Conservation (phyloP, 2,888 invertebrate genomes). For the Cephalotes varians region DNA sequence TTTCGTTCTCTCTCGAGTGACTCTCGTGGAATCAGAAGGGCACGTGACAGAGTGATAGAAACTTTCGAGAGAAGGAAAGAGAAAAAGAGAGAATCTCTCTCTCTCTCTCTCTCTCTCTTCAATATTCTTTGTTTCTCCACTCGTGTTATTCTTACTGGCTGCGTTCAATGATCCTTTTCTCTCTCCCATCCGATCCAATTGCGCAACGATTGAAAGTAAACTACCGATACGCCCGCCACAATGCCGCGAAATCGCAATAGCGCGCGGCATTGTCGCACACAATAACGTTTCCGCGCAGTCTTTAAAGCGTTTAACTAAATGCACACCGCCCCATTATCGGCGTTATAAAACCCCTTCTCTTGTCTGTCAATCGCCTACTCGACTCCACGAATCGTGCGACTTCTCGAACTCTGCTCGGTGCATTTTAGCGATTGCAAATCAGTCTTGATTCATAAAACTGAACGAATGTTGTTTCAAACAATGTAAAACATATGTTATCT, state of each 20-base stretch:
- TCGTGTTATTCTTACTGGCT: constrained; percentile 60
- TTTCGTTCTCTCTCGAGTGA: constrained; percentile 51
- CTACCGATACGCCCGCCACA: constrained; percentile 50
- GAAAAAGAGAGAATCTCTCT: constrained; percentile 15
- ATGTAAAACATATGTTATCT: background rate
- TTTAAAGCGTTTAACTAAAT: constrained; percentile 78
- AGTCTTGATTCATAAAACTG: background rate
- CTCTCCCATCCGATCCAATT: constrained; percentile 13
- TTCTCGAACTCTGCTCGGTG: background rate
- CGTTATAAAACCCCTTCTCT: constrained; percentile 71
- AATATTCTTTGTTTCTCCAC: constrained; percentile 32
- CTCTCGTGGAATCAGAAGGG: constrained; percentile 60
- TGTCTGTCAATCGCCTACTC: background rate
- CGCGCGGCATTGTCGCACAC: constrained; percentile 62
- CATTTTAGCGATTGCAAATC: background rate
- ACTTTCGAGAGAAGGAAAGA: constrained; percentile 34
- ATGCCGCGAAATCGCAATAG: constrained; percentile 36
- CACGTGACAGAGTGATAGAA: constrained; percentile 61
- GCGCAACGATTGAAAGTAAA: constrained; percentile 61
- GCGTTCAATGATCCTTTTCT: constrained; percentile 46
- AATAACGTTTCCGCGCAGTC: constrained; percentile 62
- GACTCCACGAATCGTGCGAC: background rate
- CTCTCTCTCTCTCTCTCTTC: background rate
- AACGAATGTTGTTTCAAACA: background rate
- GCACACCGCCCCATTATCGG: constrained; percentile 74